Evolutionary conservation across 2,113 vertebrate genomes (phyloP).

Genomic region (Gymnorhina tibicen): DNA sequence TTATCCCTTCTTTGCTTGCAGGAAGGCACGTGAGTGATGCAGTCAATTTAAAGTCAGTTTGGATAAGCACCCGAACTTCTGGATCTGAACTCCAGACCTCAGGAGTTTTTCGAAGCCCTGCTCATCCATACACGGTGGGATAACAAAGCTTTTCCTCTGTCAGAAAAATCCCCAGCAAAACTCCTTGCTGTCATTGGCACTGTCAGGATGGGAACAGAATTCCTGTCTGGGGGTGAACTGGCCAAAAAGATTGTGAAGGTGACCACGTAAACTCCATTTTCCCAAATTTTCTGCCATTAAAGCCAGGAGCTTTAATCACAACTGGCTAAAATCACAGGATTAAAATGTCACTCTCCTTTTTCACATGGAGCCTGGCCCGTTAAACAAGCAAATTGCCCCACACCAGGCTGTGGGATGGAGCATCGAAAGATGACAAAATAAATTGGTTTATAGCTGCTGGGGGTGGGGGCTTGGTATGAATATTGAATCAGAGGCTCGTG

Average conservation of each 20-base stretch:
- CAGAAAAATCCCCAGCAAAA: not conserved
- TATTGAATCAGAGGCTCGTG: constrained; percentile 9
- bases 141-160: not conserved
- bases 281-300: not conserved
- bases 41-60: not conserved
- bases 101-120: not conserved
- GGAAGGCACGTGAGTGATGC: not conserved
- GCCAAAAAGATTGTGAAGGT: not conserved
- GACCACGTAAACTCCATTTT: not conserved
- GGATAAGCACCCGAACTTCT: not conserved
- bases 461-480: not conserved
- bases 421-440: not conserved
- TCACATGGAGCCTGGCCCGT: not conserved
- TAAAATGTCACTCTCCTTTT: not conserved
- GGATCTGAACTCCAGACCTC: not conserved
- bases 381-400: not conserved
- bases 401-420: not conserved
- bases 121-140: not conserved
- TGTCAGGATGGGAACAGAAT: not conserved
- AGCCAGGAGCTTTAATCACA: not conserved
- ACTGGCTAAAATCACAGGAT: not conserved
- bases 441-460: not conserved
- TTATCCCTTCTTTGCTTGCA: not conserved
- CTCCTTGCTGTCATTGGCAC: not conserved
- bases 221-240: not conserved